phyloP scores from a whole-genome alignment of 1,140 invertebrate genomes.

The Mesaphorura yosii region DNA sequence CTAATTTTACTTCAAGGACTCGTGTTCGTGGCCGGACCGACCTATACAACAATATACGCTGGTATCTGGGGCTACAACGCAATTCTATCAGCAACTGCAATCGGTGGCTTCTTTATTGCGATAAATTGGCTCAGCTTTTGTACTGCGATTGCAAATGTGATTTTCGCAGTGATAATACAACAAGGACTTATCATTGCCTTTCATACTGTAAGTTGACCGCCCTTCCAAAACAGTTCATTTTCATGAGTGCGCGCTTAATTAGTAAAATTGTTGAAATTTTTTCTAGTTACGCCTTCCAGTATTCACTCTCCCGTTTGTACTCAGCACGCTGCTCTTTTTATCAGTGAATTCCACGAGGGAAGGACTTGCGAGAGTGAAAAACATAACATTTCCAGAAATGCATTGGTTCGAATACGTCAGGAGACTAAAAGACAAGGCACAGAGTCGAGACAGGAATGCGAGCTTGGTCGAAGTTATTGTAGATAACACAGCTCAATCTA shows the following conservation, averaged over 20 bases:
- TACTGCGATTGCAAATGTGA: not conserved
- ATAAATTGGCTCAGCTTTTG: not conserved
- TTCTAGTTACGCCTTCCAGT: not conserved
- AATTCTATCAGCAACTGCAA: not conserved
- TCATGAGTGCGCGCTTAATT: not conserved
- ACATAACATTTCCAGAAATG: not conserved
- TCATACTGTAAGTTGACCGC: not conserved
- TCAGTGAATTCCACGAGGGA: not conserved
- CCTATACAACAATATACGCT: not conserved
- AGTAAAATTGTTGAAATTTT: not conserved
- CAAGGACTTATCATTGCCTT: not conserved
- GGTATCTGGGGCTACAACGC: not conserved
- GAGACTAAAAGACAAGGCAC: not conserved
- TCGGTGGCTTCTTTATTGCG: not conserved
- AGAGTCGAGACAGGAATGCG: not conserved
- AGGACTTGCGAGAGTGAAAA: not conserved
- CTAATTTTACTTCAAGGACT: not conserved
- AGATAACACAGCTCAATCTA: too few species aligned
- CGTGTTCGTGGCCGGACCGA: constrained; percentile 1
- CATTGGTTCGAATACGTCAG: not conserved
- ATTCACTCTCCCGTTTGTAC: constrained; percentile 1
- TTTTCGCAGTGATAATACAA: not conserved
- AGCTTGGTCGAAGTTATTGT: too few species aligned
- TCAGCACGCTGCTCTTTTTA: not conserved
- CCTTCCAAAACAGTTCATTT: not conserved